Conservation (phyloP, 2,113 vertebrate genomes). For the Sprattus sprattus region DNA sequence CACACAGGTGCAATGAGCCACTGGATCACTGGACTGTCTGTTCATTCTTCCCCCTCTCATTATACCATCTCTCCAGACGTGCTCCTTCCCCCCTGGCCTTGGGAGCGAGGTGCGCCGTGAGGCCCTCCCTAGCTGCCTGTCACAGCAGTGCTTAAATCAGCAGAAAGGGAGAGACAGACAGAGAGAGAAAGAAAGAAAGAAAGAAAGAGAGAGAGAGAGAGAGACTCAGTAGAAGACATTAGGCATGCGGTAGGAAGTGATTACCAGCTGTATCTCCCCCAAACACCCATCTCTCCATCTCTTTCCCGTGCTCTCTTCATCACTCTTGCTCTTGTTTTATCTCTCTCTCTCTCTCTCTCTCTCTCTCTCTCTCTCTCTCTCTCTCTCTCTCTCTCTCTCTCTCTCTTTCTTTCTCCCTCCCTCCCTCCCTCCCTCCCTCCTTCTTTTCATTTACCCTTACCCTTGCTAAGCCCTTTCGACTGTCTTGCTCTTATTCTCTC, state of each 20-base stretch:
- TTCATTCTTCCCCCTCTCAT: not conserved
- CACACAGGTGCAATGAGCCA: not conserved
- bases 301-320: not conserved
- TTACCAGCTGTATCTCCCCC: slow-evolving; percentile 24
- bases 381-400: not conserved
- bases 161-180: slow-evolving; percentile 31
- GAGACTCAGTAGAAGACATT: not conserved
- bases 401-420: not conserved
- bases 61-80: no score
- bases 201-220: not conserved
- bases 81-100: not conserved
- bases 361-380: not conserved
- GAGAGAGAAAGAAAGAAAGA: not conserved
- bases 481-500: no score
- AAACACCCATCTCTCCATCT: slow-evolving; percentile 14
- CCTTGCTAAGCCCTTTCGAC: no score
- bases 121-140: slow-evolving; percentile 5
- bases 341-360: not conserved
- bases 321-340: not conserved
- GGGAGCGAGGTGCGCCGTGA: not conserved
- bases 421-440: not conserved
- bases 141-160: slow-evolving; percentile 40
- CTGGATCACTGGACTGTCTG: not conserved
- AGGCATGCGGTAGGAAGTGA: slow-evolving; percentile 30
- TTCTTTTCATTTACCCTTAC: no score